Evolutionary conservation across 2,888 invertebrate species (phyloP).

Genomic region (Alentia gelatinosa): DNA sequence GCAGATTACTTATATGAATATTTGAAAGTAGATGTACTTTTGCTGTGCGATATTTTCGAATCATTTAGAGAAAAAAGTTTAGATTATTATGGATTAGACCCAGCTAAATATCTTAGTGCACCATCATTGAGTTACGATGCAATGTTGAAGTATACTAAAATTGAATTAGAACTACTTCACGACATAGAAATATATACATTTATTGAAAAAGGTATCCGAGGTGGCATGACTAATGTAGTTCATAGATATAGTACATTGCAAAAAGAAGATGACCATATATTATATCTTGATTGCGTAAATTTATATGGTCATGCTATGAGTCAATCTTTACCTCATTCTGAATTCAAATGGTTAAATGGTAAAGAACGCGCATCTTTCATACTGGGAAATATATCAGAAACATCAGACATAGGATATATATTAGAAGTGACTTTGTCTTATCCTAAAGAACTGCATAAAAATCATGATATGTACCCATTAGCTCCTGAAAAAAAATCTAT

Average conservation of each 20-base stretch:
- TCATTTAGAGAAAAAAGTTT: background rate
- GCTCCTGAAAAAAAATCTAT: background rate
- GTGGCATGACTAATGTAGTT: background rate
- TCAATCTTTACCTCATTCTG: background rate
- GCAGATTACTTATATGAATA: background rate
- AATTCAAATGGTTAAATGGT: background rate
- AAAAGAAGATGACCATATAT: background rate
- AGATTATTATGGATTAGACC: background rate
- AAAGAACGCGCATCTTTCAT: background rate
- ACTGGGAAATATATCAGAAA: background rate
- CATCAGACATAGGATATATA: background rate
- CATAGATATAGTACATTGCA: background rate
- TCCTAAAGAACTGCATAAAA: background rate
- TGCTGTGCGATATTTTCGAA: background rate
- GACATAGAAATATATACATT: background rate
- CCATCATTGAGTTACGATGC: background rate
- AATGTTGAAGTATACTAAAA: background rate
- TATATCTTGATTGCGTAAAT: background rate
- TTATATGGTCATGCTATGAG: background rate
- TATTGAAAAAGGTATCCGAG: background rate
- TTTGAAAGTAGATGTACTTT: background rate
- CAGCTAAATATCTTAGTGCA: background rate
- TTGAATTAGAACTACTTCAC: background rate
- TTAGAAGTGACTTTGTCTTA: background rate
- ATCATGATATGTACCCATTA: background rate